Percentiles rank a stretch among this genome's conserved stretches.
Evolutionary conservation across 2,113 vertebrate genomes (phyloP).

Genomic region (Ammodytes dubius): DNA sequence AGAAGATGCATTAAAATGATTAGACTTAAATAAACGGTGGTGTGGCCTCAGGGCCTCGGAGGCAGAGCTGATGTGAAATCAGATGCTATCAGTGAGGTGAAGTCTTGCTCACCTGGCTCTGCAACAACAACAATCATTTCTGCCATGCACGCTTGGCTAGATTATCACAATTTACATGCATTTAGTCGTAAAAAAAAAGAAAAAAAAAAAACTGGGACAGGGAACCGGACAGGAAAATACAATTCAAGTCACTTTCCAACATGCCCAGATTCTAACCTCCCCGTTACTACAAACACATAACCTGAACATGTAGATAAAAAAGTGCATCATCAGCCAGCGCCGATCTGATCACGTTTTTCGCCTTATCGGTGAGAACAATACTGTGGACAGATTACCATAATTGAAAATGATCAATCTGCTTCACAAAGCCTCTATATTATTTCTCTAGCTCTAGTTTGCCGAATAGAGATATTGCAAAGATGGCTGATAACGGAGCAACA

Average conservation of each 20-base stretch:
- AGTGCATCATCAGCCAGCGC: conserved; percentile 19
- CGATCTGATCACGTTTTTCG: conserved; percentile 49
- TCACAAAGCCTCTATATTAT: conserved; percentile 29
- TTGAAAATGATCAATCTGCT: conserved; percentile 47
- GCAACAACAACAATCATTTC: conserved; percentile 68
- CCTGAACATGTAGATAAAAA: conserved; percentile 4
- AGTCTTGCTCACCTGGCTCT: conserved; percentile 74
- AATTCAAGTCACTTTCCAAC: conserved; percentile 16
- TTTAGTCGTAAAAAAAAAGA: conserved; percentile 53
- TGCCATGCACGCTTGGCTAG: conserved; percentile 45
- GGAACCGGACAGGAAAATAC: conserved; percentile 12
- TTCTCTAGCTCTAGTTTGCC: conserved; percentile 16
- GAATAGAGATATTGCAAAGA: conserved; percentile 37
- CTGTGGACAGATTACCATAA: conserved; percentile 47
- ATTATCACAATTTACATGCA: conserved; percentile 71
- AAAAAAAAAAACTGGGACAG: conserved; percentile 37
- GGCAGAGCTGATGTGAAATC: conserved; percentile 75
- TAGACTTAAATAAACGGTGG: conserved; percentile 77
- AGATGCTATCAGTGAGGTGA: conserved; percentile 83
- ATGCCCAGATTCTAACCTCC: not conserved
- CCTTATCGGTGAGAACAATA: conserved; percentile 43
- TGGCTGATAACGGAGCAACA: conserved; percentile 22
- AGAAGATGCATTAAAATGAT: conserved; percentile 80
- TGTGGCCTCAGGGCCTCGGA: conserved; percentile 61
- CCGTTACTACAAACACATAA: not conserved